Conservation (phyloP, 2,113 vertebrate species). For the Motacilla tschutschensis region DNA sequence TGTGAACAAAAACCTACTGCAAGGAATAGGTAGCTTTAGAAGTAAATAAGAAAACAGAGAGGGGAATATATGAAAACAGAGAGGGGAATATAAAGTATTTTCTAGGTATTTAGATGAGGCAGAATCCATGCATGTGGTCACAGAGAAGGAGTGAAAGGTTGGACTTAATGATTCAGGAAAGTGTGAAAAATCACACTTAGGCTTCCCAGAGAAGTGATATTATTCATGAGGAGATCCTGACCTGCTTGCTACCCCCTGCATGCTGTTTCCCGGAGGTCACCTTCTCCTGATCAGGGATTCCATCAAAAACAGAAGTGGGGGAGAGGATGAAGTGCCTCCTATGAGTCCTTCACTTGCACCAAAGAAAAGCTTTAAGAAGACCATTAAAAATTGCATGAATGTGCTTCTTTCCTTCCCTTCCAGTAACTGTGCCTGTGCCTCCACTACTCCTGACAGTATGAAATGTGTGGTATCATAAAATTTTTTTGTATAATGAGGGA, state of each 20-base stretch:
- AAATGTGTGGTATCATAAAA: neutral
- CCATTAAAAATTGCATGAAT: neutral
- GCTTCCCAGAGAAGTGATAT: neutral
- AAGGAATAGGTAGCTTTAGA: neutral
- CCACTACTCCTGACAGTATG: neutral
- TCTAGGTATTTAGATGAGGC: neutral
- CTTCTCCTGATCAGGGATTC: neutral
- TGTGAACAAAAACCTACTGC: neutral
- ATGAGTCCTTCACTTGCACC: neutral
- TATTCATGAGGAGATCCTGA: neutral
- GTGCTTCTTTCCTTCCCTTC: neutral
- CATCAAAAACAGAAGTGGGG: neutral
- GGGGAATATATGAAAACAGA: neutral
- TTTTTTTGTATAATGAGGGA: neutral
- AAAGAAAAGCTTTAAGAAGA: neutral
- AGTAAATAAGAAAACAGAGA: neutral
- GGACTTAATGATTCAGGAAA: neutral
- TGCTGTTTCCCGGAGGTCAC: neutral
- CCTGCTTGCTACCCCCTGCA: neutral
- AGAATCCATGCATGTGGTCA: neutral
- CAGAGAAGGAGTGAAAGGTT: neutral
- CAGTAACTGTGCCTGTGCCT: neutral
- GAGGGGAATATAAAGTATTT: neutral
- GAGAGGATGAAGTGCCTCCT: neutral
- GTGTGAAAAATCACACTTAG: neutral